Base-by-base conservation (phyloP, 2,113 vertebrate genomes). In the Chitala chitala region DNA sequence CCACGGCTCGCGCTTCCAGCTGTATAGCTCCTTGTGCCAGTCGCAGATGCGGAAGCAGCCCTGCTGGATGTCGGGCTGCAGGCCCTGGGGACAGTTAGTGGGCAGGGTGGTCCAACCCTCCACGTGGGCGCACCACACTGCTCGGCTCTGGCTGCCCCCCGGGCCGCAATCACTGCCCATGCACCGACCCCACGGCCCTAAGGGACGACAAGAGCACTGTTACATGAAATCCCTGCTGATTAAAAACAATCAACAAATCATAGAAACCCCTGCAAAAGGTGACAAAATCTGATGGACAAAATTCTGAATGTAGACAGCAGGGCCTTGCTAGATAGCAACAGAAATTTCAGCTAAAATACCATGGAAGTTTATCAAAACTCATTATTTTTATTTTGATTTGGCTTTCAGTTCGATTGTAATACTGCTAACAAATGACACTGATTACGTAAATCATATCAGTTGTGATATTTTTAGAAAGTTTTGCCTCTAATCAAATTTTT, bases 131-230 rank as follows among this genome's bases (percentile, higher is more conserved):
- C 97, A 99, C 97, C 96, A 99, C 53, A 99, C 95, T 0, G 94
- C 94, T 44, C 97, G 90, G 1, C 94, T 98, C 76, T 99, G 96
- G 83, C 92, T 94, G 63, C 97, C 97, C 1, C 96, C 97, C 0
- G 93, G 95, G 0, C 97, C 97, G 0, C 97, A 99, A 7, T 95
- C 95, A 2, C 95, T 96, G 77, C 96, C 96, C 95, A 98, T 98
- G 81, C 97, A 99, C 53, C 96, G 87, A 13, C 96, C 97, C 97
- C 97, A 99, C 0, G 95, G 93, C 86, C 97, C 97, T 99, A 83
- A 22, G 76, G 83, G 84, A 86, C 82, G 31, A 77, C 63, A 80
- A 6, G 80, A 31, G 74, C 69, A 61, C 8, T 29, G 29, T 53
- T 5, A 46, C 59, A 36, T 63, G 33, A 63, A 38, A n/a, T n/a